Conservation (phyloP, 2,797 vertebrate species). For the Melanotaenia trifasciata region DNA sequence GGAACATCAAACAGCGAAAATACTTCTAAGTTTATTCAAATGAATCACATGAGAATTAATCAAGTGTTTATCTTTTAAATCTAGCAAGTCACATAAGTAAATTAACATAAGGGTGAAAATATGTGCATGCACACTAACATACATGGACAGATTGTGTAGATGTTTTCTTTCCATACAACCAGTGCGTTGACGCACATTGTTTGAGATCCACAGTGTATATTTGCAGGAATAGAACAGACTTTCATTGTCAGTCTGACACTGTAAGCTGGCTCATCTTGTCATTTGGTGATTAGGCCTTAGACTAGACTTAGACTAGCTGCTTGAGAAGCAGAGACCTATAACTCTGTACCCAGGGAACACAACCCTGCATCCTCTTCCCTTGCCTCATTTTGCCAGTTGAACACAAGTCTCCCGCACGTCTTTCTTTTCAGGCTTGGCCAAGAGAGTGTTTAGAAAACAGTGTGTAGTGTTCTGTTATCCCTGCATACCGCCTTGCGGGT, state of each 20-base stretch:
- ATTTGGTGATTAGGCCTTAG: conserved; percentile 75
- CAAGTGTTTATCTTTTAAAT: conserved; percentile 47
- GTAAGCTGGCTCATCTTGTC: conserved; percentile 75
- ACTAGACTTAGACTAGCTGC: conserved; percentile 30
- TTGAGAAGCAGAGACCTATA: conserved; percentile 42
- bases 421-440: conserved; percentile 64
- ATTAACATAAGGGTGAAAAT: not conserved
- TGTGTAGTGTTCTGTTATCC: conserved; percentile 59
- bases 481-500: conserved; percentile 56
- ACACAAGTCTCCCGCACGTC: conserved; percentile 33
- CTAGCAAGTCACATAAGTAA: conserved; percentile 21
- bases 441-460: conserved; percentile 64
- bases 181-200: not conserved
- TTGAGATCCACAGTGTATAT: conserved; percentile 26
- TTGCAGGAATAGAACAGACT: conserved; percentile 42
- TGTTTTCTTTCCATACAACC: not conserved
- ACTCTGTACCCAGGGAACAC: conserved; percentile 41
- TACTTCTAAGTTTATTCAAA: conserved; percentile 56
- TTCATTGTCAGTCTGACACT: conserved; percentile 59
- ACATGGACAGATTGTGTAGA: conserved; percentile 1
- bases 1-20: conserved; percentile 53
- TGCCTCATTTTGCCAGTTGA: conserved; percentile 55
- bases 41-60: conserved; percentile 60
- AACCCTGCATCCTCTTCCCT: conserved; percentile 29
- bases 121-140: not conserved